Base-by-base conservation (phyloP, 2,797 vertebrate genomes). In the Benthosema pterotum region DNA sequence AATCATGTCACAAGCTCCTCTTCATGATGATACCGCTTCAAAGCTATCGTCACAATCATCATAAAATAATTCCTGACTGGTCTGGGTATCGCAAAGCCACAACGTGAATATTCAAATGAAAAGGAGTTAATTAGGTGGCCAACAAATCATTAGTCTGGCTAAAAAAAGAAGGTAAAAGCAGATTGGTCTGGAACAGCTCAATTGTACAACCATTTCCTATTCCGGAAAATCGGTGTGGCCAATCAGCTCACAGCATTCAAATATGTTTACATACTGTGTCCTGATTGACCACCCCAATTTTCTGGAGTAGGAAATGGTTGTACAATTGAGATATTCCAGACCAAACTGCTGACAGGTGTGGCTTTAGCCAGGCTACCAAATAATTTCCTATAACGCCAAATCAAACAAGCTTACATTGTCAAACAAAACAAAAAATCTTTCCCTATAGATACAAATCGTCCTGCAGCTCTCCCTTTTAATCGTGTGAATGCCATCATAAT, bases 381-480 rank as follows among this genome's bases (percentile, higher is more conserved):
- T 18, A 6, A 56, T 11, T 63, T 64, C 54, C 64, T 43, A n/a
- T n/a, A 2, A 57, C 16, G 28, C 32, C 32, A 9, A 38, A 38
- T 38, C 9, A 38, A 38, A 9, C 32, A 38, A 38, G 32, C 32
- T 38, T 38, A 9, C 8, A 38, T 38, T 38, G 5, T 38, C 32
- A 38, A 38, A 38, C 32, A 38, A 38, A 2, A 38, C n/a, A n/a
- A 38, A 1, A 9, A 9, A 1, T 11, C 8, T 32, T 48, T 65
- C 57, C 69, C 77, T 75, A 65, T 71, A 62, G 38, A 51, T 63
- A 58, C 42, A 25, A 25, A 50, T 80, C 12, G 60, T 22, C 58
- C 32, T 69, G 50, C 63, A 42, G n/a, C 38, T 71, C 86, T 87
- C 88, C 83, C 82, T 88, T 90, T 85, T 67, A 58, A 62, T 67